Evolutionary conservation across 2,113 vertebrate species (phyloP).

Genomic region (Capreolus pygargus): DNA sequence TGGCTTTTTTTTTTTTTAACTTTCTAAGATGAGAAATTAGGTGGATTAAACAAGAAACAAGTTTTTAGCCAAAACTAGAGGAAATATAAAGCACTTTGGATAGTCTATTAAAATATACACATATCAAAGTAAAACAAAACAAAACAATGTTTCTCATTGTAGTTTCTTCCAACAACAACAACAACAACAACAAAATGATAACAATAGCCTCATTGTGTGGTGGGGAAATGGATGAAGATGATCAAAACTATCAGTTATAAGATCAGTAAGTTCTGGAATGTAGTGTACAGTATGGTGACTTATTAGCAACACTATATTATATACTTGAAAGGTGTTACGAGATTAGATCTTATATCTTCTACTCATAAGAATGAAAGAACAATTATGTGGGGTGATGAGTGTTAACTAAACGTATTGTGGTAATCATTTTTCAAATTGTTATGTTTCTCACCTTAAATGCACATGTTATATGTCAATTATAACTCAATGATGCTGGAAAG

Average conservation of each 20-base stretch:
- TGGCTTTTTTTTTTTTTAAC: background rate
- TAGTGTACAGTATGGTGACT: background rate
- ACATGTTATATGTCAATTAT: background rate
- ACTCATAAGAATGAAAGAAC: background rate
- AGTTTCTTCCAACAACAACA: background rate
- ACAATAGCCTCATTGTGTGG: background rate
- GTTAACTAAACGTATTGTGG: background rate
- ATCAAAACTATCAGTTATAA: background rate
- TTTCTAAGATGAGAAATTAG: background rate
- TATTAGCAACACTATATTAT: background rate
- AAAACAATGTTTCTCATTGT: background rate
- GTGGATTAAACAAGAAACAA: background rate
- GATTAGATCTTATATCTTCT: background rate
- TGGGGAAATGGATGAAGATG: background rate
- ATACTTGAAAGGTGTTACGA: background rate
- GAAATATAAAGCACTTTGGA: background rate
- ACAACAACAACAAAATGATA: background rate
- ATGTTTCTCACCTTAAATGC: background rate
- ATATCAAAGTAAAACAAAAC: background rate
- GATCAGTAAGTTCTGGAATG: background rate
- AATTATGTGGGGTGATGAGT: background rate
- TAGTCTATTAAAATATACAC: background rate
- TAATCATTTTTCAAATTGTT: background rate
- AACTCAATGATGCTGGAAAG: background rate
- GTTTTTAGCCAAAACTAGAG: background rate